A percentile compares a stretch with the other conserved stretches of the same genome.
Evolutionary conservation across 2,888 invertebrate genomes (phyloP).

Genomic region (Rambutsinella grinnellia): DNA sequence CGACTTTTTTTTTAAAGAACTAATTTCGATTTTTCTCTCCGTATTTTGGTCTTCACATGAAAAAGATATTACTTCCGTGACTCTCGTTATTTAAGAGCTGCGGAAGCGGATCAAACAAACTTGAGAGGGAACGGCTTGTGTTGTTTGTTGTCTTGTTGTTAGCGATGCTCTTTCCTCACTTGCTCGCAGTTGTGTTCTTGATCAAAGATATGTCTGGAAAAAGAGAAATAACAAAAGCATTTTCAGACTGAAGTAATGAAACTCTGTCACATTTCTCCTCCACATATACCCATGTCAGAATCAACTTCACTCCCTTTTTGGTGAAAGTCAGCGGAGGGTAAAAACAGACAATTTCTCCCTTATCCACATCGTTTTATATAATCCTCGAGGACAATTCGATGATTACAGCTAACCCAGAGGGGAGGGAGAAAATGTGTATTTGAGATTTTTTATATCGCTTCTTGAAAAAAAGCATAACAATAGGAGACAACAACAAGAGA

Average conservation of each 20-base stretch:
- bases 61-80: not conserved
- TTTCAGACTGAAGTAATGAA: not conserved
- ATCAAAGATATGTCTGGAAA: constrained; percentile 13
- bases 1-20: not conserved
- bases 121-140: not conserved
- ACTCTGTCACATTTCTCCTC: not conserved
- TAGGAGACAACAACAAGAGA: not conserved
- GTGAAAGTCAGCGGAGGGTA: constrained; percentile 1
- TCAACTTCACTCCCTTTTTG: not conserved
- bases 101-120: not conserved
- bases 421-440: not conserved
- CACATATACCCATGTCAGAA: not conserved
- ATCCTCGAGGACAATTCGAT: constrained; percentile 27
- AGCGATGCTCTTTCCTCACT: not conserved
- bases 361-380: constrained; percentile 12
- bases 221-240: constrained; percentile 20
- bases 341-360: constrained; percentile 2
- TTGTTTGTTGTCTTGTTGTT: constrained; percentile 5
- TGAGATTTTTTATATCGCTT: constrained; percentile 2
- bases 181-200: not conserved
- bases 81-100: not conserved
- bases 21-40: not conserved
- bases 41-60: not conserved
- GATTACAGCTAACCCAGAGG: not conserved
- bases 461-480: constrained; percentile 12